Conservation (phyloP, 2,113 vertebrate species). For the Gulo gulo region DNA sequence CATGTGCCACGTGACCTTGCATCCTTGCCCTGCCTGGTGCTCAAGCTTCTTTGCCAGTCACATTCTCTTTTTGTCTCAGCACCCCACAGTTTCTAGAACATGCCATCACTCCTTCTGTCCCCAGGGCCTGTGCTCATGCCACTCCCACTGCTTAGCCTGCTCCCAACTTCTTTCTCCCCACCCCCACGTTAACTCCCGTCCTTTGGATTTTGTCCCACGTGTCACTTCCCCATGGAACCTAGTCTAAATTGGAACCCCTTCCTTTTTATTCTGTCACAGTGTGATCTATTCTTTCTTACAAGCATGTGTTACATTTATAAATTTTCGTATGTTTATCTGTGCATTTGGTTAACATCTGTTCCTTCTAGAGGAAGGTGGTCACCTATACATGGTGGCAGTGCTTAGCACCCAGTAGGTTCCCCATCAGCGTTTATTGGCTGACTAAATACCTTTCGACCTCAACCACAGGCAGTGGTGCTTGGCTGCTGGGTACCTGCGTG, state of each 20-base stretch:
- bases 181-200: background rate
- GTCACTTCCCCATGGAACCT: background rate
- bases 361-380: background rate
- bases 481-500: background rate
- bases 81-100: background rate
- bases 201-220: fast-evolving
- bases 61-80: background rate
- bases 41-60: background rate
- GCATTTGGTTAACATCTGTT: background rate
- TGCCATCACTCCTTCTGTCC: background rate
- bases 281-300: background rate
- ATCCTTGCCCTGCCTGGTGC: no score
- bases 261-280: background rate
- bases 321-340: background rate
- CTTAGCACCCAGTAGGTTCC: background rate
- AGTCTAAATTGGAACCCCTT: background rate
- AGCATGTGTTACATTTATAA: background rate
- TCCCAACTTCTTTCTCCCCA: background rate
- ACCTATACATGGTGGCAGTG: background rate
- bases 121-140: background rate
- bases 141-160: background rate
- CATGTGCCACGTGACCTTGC: fast-evolving
- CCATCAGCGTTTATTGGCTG: no score
- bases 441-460: background rate
- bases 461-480: background rate